Percentiles rank a stretch among this genome's conserved stretches.
Conservation (phyloP, 2,113 vertebrate species). For the Sceloporus undulatus region DNA sequence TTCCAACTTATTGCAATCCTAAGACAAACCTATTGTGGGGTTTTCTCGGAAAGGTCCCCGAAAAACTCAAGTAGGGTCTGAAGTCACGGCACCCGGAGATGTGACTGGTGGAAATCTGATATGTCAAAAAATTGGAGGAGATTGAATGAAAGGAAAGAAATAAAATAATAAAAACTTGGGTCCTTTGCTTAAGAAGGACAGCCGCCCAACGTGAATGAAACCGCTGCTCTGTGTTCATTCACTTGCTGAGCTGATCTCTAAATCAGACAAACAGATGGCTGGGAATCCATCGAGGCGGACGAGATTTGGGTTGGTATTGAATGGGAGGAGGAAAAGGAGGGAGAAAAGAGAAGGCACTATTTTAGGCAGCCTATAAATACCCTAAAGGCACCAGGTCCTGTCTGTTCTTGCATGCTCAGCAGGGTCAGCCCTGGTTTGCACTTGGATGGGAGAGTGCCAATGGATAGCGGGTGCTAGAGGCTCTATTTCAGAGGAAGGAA, state of each 20-base stretch:
- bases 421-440: too few species aligned
- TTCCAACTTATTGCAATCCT: too few species aligned
- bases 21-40: too few species aligned
- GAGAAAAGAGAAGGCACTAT: neutral
- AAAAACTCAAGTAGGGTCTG: neutral
- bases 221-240: neutral
- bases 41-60: too few species aligned
- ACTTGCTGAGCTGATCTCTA: rapidly evolving
- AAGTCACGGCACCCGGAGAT: neutral
- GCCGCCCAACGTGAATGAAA: neutral
- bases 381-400: too few species aligned
- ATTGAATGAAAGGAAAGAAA: too few species aligned
- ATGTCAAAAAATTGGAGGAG: neutral
- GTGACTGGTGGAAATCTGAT: too few species aligned
- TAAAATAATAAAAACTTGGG: too few species aligned
- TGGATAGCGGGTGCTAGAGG: too few species aligned
- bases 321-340: neutral
- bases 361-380: neutral
- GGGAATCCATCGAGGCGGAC: neutral
- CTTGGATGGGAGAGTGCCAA: too few species aligned
- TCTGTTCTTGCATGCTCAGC: too few species aligned
- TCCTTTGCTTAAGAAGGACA: neutral
- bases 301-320: neutral
- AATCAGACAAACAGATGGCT: constrained; percentile 41
- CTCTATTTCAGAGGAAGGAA: too few species aligned